Base-by-base conservation (phyloP, 2,888 invertebrate species). In the Acleris laterana region DNA sequence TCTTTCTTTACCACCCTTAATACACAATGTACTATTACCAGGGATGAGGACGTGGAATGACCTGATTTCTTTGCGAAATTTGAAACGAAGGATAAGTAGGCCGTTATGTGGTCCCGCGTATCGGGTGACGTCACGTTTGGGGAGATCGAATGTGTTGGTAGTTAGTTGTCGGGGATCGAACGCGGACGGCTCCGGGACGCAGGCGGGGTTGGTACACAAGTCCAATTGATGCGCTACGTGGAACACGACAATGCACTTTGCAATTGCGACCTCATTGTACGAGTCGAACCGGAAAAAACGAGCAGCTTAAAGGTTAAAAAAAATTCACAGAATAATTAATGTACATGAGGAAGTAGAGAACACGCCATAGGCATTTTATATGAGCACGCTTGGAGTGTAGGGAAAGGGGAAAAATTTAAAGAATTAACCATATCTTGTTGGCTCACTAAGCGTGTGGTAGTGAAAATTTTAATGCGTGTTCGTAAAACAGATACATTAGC, bases 91-190 rank as follows among this genome's bases (percentile, higher is more conserved):
- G 46, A 49, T 49, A 20, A 53, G 51, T 25, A 42, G 50, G 32
- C 32, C 1, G 19, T 25, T 28, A 17, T 17, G 16, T 17, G 13
- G 5, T 52, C 38, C 13, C 46, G 46, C 17, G 46, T 46, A 46
- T 46, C 46, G 17, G 46, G 46, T 61, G 52, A 61, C 52, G 61
- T 53, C 52, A 53, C 52, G 49, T 20, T 11, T 13, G 38, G 38
- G 38, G 38, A 38, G 38, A 38, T 9, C 32, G 9, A 9, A 32
- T 38, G 13, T 38, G 38, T 38, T 38, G 38, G 38, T 38, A 13
- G 13, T 13, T 38, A 38, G 11, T 38, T 38, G 13, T 13, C 38
- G 1, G 13, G 38, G 38, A 38, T 38, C 38, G 38, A 38, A 38
- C 11, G 32, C 32, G 11, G 9, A 3, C 3, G 11, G 38, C 4